These are phyloP conservation scores for Drosophila virilis DNA, from an alignment of 1,140 invertebrate species.

Conservation along the genomic window DNA sequence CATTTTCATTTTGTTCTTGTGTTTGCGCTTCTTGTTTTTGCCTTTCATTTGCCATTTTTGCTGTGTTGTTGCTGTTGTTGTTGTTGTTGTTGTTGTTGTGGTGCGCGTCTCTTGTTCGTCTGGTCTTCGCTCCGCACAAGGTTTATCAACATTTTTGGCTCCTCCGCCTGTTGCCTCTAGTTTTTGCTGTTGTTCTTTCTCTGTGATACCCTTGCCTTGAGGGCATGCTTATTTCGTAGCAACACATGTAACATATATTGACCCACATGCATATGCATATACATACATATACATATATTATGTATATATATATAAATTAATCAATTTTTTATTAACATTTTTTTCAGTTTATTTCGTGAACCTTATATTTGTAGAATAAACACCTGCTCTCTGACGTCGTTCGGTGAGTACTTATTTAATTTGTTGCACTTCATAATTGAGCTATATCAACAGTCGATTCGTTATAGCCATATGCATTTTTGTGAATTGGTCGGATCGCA, in stretches of 20 bases:
- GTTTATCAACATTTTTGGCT: slow-evolving; percentile 45
- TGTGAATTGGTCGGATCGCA: too few species aligned
- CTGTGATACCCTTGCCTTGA: neutral
- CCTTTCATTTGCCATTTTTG: neutral
- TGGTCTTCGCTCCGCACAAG: slow-evolving; percentile 14
- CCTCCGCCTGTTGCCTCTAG: slow-evolving; percentile 25
- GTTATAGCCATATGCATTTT: too few species aligned
- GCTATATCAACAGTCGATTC: too few species aligned
- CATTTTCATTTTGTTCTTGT: slow-evolving; percentile 62
- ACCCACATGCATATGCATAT: neutral
- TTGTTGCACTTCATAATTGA: too few species aligned
- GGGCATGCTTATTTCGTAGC: neutral
- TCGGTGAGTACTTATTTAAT: too few species aligned
- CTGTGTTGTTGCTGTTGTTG: slow-evolving; percentile 1
- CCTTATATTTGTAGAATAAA: too few species aligned
- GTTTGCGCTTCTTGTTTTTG: slow-evolving; percentile 6
- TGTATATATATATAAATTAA: neutral
- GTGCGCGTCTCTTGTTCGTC: slow-evolving; percentile 17
- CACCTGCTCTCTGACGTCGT: too few species aligned
- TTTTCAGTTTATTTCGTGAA: too few species aligned
- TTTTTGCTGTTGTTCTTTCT: neutral
- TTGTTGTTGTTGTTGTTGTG: slow-evolving; percentile 3
- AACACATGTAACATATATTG: neutral
- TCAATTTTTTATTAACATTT: too few species aligned
- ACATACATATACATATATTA: neutral